A percentile compares a stretch with the other conserved stretches of the same genome.
phyloP scores from a whole-genome alignment of 37 sponge, comb jelly and placozoan genomes.

The Tethya wilhelma region DNA sequence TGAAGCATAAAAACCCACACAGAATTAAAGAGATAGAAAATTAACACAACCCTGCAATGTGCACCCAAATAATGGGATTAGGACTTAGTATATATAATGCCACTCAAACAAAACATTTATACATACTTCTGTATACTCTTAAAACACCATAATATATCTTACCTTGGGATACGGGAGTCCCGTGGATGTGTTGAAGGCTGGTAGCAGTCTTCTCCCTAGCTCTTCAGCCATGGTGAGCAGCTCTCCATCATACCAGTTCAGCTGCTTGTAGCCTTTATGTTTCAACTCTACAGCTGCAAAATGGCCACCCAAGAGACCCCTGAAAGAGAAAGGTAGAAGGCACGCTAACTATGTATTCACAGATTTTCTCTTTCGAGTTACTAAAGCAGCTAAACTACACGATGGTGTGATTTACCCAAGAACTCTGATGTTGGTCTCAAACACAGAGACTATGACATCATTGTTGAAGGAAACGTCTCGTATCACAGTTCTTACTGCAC shows the following conservation, averaged over 20 bases:
- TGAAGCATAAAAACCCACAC: no score
- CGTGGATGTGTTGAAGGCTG: conserved; percentile 94
- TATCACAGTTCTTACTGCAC: conserved; percentile 73
- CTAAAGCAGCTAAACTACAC: no score
- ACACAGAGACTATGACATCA: conserved; percentile 92
- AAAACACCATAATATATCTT: conserved; percentile 21
- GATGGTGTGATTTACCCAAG: conserved; percentile 72
- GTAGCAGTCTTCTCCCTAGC: conserved; percentile 82
- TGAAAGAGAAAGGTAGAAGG: conserved; percentile 8
- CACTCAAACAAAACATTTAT: no score
- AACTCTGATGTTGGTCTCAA: conserved; percentile 97
- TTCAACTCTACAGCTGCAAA: conserved; percentile 81
- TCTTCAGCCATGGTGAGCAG: conserved; percentile 80
- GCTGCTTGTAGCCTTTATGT: conserved; percentile 50
- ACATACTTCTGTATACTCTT: no score
- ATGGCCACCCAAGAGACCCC: conserved; percentile 95
- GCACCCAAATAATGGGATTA: no score
- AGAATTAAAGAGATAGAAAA: no score
- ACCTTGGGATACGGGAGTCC: conserved; percentile 93
- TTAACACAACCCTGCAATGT: no score
- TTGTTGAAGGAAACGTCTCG: conserved; percentile 78
- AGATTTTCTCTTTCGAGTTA: background rate
- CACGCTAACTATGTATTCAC: no score
- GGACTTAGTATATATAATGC: no score
- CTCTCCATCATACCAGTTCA: conserved; percentile 87